These are phyloP conservation scores for Isaurus tuberculatus DNA, from an alignment of 92 coral and sea anemone genomes.

Conservation along the genomic window DNA sequence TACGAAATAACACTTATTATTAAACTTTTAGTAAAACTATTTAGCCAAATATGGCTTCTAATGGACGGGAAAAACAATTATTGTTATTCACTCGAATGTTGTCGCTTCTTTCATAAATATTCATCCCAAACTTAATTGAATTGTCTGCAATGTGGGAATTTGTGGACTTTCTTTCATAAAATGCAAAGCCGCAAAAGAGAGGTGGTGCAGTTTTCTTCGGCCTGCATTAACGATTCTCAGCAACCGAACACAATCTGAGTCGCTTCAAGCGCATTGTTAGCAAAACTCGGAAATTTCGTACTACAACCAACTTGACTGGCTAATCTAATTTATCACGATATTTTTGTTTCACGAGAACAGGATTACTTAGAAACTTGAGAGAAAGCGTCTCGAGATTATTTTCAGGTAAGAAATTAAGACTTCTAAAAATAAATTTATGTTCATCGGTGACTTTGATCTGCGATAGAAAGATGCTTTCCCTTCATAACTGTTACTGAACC, in stretches of 20 bases:
- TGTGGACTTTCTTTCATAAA: conserved; percentile 4
- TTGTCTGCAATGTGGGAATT: conserved; percentile 4
- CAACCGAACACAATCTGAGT: not conserved
- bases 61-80: not conserved
- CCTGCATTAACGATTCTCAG: not conserved
- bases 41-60: conserved; percentile 2
- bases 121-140: conserved; percentile 24
- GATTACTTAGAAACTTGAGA: not conserved
- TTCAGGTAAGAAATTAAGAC: conserved; percentile 17
- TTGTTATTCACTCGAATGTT: conserved; percentile 11
- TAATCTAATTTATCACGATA: not conserved
- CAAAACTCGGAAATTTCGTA: not conserved
- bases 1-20: not conserved
- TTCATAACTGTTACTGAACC: not conserved
- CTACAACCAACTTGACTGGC: not conserved
- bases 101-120: conserved; percentile 29
- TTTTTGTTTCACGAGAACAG: not conserved
- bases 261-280: not conserved
- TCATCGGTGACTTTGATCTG: not conserved
- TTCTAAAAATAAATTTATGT: not conserved
- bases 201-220: not conserved
- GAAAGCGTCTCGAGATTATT: not conserved
- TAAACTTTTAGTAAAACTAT: not conserved
- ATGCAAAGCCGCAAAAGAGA: not conserved
- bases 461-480: not conserved